Conservation (phyloP, 2,888 invertebrate species). For the Eupithecia subumbrata region DNA sequence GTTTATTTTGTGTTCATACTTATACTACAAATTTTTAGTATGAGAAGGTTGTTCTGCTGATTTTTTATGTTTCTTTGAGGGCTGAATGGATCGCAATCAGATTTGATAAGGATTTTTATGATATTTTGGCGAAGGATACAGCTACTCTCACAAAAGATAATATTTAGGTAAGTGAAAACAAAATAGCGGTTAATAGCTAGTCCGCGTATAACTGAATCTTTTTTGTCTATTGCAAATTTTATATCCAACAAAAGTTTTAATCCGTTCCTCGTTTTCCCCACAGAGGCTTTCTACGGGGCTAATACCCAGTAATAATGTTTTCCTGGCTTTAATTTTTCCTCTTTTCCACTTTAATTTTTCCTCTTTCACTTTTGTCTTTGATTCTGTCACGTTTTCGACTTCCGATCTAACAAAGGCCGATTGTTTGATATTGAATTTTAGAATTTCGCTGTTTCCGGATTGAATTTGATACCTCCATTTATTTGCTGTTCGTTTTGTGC, state of each 20-base stretch:
- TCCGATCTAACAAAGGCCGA: conserved; percentile 6
- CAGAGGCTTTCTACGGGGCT: neutral
- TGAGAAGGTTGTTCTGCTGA: no score
- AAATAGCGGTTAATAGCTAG: no score
- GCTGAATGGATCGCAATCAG: no score
- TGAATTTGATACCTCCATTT: neutral
- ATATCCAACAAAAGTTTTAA: conserved; percentile 8
- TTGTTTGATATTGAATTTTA: conserved; percentile 22
- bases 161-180: neutral
- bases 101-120: no score
- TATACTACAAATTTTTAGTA: no score
- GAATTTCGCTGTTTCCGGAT: conserved; percentile 10
- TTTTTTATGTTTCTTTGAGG: no score
- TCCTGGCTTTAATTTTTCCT: neutral
- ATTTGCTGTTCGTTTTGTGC: neutral
- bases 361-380: conserved; percentile 6
- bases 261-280: neutral
- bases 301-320: neutral
- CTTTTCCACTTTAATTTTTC: neutral
- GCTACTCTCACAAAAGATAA: neutral
- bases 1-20: no score
- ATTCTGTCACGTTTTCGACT: conserved; percentile 18
- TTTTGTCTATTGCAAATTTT: neutral
- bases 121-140: neutral
- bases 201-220: neutral